These are phyloP conservation scores for Heliconius melpomene DNA, from an alignment of 1,140 invertebrate species.

Conservation along the genomic window DNA sequence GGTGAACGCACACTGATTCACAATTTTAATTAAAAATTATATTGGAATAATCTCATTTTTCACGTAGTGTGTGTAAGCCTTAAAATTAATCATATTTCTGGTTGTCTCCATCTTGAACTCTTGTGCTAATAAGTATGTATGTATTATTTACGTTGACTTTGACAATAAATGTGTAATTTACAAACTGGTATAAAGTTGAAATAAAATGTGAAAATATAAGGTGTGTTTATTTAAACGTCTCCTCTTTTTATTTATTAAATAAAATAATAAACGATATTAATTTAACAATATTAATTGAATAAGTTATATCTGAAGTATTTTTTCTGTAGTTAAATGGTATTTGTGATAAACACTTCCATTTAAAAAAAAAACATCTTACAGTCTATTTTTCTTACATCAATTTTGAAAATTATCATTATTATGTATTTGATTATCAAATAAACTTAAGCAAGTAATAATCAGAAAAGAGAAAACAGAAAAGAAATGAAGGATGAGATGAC, in stretches of 20 bases:
- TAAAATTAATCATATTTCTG: slow-evolving; percentile 20
- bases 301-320: not conserved
- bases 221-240: slow-evolving; percentile 16
- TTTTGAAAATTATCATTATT: too few relatives aligned
- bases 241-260: not conserved
- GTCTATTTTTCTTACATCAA: too few relatives aligned
- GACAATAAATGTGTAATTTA: slow-evolving; percentile 79
- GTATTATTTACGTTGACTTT: slow-evolving; percentile 73
- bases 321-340: too few relatives aligned
- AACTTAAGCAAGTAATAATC: too few relatives aligned
- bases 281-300: not conserved
- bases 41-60: slow-evolving; percentile 12
- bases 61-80: slow-evolving; percentile 23
- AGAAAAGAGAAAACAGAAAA: too few relatives aligned
- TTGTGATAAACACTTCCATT: too few relatives aligned
- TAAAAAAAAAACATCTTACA: too few relatives aligned
- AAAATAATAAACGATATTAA: not conserved
- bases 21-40: not conserved
- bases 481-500: not conserved
- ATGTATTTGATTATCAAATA: too few relatives aligned
- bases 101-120: slow-evolving; percentile 37
- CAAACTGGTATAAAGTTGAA: slow-evolving; percentile 58
- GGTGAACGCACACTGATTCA: not conserved
- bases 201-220: slow-evolving; percentile 58
- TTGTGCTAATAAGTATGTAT: slow-evolving; percentile 55